A percentile compares a stretch with the other conserved stretches of the same genome.
phyloP scores from a whole-genome alignment of 2,113 vertebrate genomes.

The Hepsetus odoe region DNA sequence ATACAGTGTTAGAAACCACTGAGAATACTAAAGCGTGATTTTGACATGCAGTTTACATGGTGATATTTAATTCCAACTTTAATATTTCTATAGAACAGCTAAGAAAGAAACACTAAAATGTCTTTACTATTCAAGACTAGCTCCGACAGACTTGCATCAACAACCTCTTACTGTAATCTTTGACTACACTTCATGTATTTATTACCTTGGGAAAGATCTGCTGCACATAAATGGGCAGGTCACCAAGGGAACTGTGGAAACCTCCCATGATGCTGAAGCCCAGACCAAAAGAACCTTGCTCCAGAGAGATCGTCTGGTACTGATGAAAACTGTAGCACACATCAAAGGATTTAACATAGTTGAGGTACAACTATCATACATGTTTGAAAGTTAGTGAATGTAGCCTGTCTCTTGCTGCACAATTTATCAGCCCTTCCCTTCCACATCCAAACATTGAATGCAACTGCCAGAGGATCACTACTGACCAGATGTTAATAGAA shows the following conservation, averaged over 20 bases:
- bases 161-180: neutral
- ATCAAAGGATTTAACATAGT: neutral
- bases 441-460: no score
- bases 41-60: no score
- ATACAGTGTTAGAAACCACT: no score
- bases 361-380: no score
- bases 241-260: constrained; percentile 91
- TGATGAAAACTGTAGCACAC: constrained; percentile 67
- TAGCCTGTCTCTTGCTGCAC: neutral
- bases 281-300: constrained; percentile 86
- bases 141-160: neutral
- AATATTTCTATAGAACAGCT: no score
- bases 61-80: no score
- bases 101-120: no score
- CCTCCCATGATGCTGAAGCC: constrained; percentile 95
- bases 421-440: neutral
- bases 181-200: neutral
- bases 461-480: neutral
- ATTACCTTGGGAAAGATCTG: constrained; percentile 91
- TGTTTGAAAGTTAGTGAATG: neutral
- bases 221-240: constrained; percentile 94
- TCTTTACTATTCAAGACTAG: neutral
- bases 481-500: neutral
- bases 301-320: constrained; percentile 86
- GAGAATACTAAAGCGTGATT: no score